A percentile compares a stretch with the other conserved stretches of the same genome.
Conservation (phyloP, 1,140 invertebrate genomes). For the Drosophila mojavensis region DNA sequence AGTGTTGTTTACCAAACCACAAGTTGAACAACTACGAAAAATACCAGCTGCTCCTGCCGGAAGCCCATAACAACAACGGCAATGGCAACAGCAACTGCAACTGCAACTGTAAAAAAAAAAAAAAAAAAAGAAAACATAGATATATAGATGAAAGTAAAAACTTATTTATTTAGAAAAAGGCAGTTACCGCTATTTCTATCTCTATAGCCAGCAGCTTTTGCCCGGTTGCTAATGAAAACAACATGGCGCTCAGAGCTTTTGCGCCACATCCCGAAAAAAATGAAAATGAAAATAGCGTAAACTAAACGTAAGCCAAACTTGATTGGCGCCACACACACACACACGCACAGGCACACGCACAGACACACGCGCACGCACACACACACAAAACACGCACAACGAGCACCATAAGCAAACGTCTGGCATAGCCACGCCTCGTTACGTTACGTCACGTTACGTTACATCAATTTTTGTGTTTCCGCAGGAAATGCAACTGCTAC, state of each 20-base stretch:
- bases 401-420: slow-evolving; percentile 48
- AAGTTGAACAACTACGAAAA: slow-evolving; percentile 40
- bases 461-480: slow-evolving; percentile 82
- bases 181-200: slow-evolving; percentile 48
- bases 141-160: slow-evolving; percentile 59
- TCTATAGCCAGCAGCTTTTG: slow-evolving; percentile 23
- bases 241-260: slow-evolving; percentile 67
- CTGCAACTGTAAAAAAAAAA: neutral
- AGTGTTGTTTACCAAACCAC: slow-evolving; percentile 40
- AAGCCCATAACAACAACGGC: neutral
- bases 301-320: slow-evolving; percentile 81
- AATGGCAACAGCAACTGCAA: neutral
- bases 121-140: slow-evolving; percentile 1
- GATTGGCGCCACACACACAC: slow-evolving; percentile 72
- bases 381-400: slow-evolving; percentile 6
- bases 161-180: slow-evolving; percentile 76
- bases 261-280: slow-evolving; percentile 2
- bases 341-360: slow-evolving; percentile 9
- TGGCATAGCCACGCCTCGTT: slow-evolving; percentile 59
- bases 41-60: slow-evolving; percentile 22
- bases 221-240: slow-evolving; percentile 72
- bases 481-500: slow-evolving; percentile 79
- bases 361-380: neutral
- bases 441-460: slow-evolving; percentile 81
- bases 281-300: slow-evolving; percentile 56